Evolutionary conservation across 2,113 vertebrate species (phyloP), one percentile per base, ranked within the genome.

Genomic region (Chaetodon trifascialis): DNA sequence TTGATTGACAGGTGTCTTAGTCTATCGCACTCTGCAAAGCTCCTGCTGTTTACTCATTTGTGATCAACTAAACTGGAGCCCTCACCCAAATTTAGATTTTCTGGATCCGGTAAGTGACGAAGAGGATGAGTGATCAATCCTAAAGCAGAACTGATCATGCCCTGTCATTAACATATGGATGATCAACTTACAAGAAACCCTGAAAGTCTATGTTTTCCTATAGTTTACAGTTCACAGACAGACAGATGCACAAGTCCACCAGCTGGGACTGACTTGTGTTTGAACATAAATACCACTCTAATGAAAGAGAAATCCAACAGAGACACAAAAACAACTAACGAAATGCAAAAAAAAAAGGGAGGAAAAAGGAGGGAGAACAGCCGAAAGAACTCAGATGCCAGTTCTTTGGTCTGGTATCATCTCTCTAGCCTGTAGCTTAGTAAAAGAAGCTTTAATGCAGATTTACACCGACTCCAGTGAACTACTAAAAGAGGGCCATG

Each of bases 371-470:
- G 42, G 15, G 30, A 66, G 38, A 70, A 40, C 1, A 21, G 66
- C 67, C 15, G n/a, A 78, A 80, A 81, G 52, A 66, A 58, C 30
- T 40, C 47, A 2, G 8, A 76, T 63, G 69, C 10, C 62, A 83
- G 75, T 73, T 85, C 75, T 86, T 77, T 0, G 38, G 52, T 74
- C 84, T 80, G 80, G 85, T 84, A 71, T 93, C 69, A 78, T 89
- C 80, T 86, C 85, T 86, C 62, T n/a, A 67, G 84, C 60, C 54
- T 59, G 68, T 75, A 84, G 85, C 86, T 92, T 84, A 92, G 86
- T 80, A 71, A 90, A 89, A 93, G 79, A 75, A 60, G 91, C 83
- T 90, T 91, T 90, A 87, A 88, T 76, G 81, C 86, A 78, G 86
- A 87, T 71, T 84, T 71, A 64, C 76, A 76, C 75, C 11, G 77